Evolutionary conservation across 2,888 invertebrate genomes (phyloP).

Genomic region (Drosophila yooni): DNA sequence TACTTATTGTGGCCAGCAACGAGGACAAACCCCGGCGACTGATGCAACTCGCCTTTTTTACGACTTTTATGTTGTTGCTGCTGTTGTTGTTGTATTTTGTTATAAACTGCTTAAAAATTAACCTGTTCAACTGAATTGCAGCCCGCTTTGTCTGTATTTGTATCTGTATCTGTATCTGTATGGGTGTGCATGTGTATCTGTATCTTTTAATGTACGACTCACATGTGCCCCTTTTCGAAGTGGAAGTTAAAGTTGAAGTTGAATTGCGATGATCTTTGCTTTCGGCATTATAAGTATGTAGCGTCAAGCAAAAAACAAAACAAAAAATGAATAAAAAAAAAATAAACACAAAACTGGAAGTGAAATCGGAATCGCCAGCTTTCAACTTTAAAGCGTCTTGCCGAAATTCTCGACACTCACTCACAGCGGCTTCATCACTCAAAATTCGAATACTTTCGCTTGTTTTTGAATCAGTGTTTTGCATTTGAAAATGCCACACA

Average conservation of each 20-base stretch:
- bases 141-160: slow-evolving; percentile 4
- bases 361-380: slow-evolving; percentile 60
- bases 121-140: slow-evolving; percentile 64
- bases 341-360: slow-evolving; percentile 58
- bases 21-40: slow-evolving; percentile 33
- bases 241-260: slow-evolving; percentile 58
- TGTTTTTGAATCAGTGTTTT: slow-evolving; percentile 39
- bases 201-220: slow-evolving; percentile 41
- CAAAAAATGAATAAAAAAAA: neutral
- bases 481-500: slow-evolving; percentile 32
- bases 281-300: slow-evolving; percentile 52
- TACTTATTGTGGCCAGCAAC: slow-evolving; percentile 54
- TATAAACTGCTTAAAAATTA: slow-evolving; percentile 49
- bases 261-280: slow-evolving; percentile 65
- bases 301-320: slow-evolving; percentile 15
- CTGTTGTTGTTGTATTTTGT: slow-evolving; percentile 13
- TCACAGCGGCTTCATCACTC: slow-evolving; percentile 53
- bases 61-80: slow-evolving; percentile 31
- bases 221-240: slow-evolving; percentile 36
- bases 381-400: slow-evolving; percentile 38
- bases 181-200: slow-evolving; percentile 25
- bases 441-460: slow-evolving; percentile 57
- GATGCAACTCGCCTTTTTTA: slow-evolving; percentile 39
- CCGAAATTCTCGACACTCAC: slow-evolving; percentile 56
- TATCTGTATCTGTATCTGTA: slow-evolving; percentile 19